These are phyloP conservation scores for Cheilosia soror DNA, from an alignment of 2,888 invertebrate genomes.

Conservation along the genomic window DNA sequence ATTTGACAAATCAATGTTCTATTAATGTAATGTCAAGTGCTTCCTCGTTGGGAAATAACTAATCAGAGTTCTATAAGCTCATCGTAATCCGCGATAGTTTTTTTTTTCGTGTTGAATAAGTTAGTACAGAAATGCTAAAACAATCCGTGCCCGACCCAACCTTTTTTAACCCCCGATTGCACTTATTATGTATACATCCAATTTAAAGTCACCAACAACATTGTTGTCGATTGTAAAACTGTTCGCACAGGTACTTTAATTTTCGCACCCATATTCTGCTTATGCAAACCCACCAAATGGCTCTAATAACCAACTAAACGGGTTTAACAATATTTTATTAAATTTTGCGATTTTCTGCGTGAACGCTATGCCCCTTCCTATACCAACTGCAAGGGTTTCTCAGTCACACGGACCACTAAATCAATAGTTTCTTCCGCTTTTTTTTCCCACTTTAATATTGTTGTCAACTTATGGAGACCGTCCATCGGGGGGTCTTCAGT, in stretches of 20 bases:
- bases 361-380: constrained; percentile 13
- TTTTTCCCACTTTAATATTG: not conserved
- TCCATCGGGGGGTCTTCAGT: not conserved
- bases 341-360: constrained; percentile 67
- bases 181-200: not conserved
- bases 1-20: no score
- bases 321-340: constrained; percentile 42
- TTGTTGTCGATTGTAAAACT: not conserved
- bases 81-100: no score
- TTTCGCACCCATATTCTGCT: not conserved
- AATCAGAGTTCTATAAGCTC: no score
- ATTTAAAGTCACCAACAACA: not conserved
- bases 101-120: no score
- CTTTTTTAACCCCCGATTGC: no score
- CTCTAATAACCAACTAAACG: constrained; percentile 22
- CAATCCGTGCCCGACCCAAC: no score
- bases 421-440: constrained; percentile 66
- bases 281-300: constrained; percentile 25
- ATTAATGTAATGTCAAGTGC: no score
- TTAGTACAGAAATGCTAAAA: no score
- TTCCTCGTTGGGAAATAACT: no score
- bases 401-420: constrained; percentile 19
- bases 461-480: constrained; percentile 22
- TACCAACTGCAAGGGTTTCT: constrained; percentile 33
- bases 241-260: no score